These are phyloP conservation scores for Portunus trituberculatus DNA, from an alignment of 1,140 invertebrate genomes.

Conservation along the genomic window DNA sequence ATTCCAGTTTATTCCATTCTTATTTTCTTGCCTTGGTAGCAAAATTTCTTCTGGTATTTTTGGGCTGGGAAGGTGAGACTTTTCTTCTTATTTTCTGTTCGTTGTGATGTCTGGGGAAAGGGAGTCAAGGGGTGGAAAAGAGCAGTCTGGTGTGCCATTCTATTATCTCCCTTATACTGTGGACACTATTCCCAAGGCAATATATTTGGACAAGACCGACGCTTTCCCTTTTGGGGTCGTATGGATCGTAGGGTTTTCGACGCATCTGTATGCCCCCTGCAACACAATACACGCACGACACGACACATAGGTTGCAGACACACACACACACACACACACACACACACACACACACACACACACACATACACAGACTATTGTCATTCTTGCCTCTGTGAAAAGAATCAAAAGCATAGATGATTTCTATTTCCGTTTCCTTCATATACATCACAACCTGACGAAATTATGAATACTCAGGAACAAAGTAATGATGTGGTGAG, in stretches of 20 bases:
- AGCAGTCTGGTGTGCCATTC: not conserved
- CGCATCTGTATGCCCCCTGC: too few species aligned
- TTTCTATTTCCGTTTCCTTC: too few species aligned
- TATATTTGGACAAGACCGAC: not conserved
- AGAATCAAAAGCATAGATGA: too few species aligned
- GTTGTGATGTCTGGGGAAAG: not conserved
- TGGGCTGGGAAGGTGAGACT: not conserved
- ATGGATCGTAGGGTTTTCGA: not conserved
- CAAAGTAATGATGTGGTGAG: too few species aligned
- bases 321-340: not conserved
- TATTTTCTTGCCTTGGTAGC: not conserved
- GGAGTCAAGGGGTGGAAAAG: not conserved
- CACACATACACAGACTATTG: not conserved
- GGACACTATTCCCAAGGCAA: not conserved
- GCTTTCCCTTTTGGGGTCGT: not conserved
- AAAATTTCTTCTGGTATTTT: not conserved
- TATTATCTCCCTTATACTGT: conserved; percentile 3
- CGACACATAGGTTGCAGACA: not conserved
- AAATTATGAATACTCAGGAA: too few species aligned
- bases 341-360: not conserved
- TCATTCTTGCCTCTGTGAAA: too few species aligned
- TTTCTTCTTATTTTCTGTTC: not conserved
- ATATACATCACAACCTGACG: too few species aligned
- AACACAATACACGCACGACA: not conserved
- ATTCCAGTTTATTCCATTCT: not conserved